A percentile compares a stretch with the other conserved stretches of the same genome.
These are phyloP conservation scores for Atta colombica DNA, from an alignment of 1,140 invertebrate species.

Conservation along the genomic window DNA sequence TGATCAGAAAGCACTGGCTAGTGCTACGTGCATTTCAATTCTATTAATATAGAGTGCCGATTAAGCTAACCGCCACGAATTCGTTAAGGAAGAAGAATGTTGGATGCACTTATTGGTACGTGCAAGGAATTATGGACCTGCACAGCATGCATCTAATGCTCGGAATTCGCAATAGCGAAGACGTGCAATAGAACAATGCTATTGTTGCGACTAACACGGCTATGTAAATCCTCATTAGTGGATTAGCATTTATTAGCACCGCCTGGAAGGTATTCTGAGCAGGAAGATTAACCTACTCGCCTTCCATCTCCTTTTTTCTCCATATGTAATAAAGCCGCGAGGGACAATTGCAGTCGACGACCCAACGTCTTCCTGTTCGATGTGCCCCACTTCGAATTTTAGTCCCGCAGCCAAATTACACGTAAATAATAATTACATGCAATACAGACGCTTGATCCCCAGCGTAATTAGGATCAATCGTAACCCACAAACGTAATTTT, in stretches of 20 bases:
- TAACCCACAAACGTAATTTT: not conserved
- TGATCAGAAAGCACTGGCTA: slow-evolving; percentile 22
- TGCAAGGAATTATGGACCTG: slow-evolving; percentile 45
- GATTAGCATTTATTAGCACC: slow-evolving; percentile 30
- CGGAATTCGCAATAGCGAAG: not conserved
- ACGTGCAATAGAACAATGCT: slow-evolving; percentile 21
- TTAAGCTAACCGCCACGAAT: slow-evolving; percentile 53
- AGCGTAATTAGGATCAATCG: slow-evolving; percentile 7
- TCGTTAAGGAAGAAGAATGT: slow-evolving; percentile 64
- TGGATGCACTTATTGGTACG: slow-evolving; percentile 59
- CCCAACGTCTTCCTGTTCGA: not conserved
- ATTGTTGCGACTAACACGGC: slow-evolving; percentile 42
- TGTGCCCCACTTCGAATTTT: slow-evolving; percentile 24
- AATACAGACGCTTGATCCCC: not conserved
- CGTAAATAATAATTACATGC: not conserved
- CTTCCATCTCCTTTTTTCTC: not conserved
- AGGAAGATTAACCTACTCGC: slow-evolving; percentile 24
- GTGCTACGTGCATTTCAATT: slow-evolving; percentile 37
- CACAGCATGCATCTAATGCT: slow-evolving; percentile 16
- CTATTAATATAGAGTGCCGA: slow-evolving; percentile 36
- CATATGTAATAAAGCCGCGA: not conserved
- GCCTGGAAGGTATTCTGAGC: not conserved
- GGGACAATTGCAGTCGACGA: not conserved
- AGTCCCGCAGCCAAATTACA: not conserved
- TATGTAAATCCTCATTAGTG: slow-evolving; percentile 41